Base-by-base conservation (phyloP, 2,797 vertebrate genomes). In the Lacerta bilineata region DNA sequence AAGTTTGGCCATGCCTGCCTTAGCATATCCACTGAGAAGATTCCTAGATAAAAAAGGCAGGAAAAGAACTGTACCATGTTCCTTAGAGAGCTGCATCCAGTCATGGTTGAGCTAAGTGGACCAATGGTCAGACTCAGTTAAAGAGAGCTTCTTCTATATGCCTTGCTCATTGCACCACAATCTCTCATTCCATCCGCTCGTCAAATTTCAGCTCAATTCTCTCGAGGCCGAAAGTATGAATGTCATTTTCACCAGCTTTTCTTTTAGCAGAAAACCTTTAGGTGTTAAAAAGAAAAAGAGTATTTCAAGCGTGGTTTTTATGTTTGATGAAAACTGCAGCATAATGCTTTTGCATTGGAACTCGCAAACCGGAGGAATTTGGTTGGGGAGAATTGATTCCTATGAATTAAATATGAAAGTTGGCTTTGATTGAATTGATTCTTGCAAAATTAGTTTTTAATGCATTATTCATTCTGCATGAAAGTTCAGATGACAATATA, bases 361-460 rank as follows among this genome's bases (percentile, higher is more conserved):
- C 17, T 1, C 80, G 59, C 23, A 23, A 17, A 72, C 0, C 0
- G 0, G 13, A 87, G 39, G 5, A 5, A 81, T 78, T 46, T 1
- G 82, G 86, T 10, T 11, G 11, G 66, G 76, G 66, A 36, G 91
- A 23, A 69, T 20, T 88, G 68, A 89, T 84, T 29, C 36, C 7
- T 74, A 59, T 23, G 84, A 93, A 92, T 91, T 82, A 90, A 90
- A 92, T 81, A 91, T 86, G 88, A 74, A 90, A 89, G 11, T 29
- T 84, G 29, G 2, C 77, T 88, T 93, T 94, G 88, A 89, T 92
- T 68, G 71, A 2, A 91, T 74, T 84, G 68, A 82, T 92, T 84
- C 15, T 79, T 39, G 23, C 8, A 74, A 90, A 89, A 80, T 86
- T 90, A 87, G 61, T 91, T 88, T 90, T 91, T 36, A 85, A 43